Evolutionary conservation across 2,888 invertebrate genomes (phyloP).

Genomic region (Sycophila texana): DNA sequence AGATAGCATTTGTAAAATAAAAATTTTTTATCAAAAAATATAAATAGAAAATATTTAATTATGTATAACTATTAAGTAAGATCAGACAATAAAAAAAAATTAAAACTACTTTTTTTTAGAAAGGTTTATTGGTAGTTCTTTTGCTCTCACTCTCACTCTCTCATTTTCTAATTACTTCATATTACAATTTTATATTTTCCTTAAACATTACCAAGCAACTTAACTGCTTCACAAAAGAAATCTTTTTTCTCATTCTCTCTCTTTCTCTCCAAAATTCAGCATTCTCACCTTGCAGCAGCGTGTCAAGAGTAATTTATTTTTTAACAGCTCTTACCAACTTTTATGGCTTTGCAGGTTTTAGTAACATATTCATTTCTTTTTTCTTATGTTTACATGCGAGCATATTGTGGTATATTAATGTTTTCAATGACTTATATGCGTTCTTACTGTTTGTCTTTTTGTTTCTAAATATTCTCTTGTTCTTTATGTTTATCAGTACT

Average conservation of each 20-base stretch:
- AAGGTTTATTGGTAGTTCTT: constrained; percentile 50
- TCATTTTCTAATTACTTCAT: not conserved
- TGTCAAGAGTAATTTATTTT: constrained; percentile 5
- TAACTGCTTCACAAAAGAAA: constrained; percentile 13
- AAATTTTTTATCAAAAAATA: no score
- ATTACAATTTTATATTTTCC: constrained; percentile 42
- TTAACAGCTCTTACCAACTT: not conserved
- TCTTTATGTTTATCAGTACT: not conserved
- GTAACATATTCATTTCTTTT: constrained; percentile 23
- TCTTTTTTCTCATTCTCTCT: not conserved
- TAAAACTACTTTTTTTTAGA: constrained; percentile 40
- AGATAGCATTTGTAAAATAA: no score
- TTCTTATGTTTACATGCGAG: constrained; percentile 26
- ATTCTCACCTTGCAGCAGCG: not conserved
- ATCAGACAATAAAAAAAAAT: not conserved
- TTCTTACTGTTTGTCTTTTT: constrained; percentile 7
- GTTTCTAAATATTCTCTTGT: constrained; percentile 1
- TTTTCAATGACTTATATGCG: constrained; percentile 22
- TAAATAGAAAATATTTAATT: no score
- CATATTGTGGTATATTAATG: constrained; percentile 27
- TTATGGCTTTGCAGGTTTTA: constrained; percentile 33
- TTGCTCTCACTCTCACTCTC: constrained; percentile 6
- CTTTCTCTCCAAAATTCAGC: constrained; percentile 8
- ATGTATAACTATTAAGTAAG: no score
- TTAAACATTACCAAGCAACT: constrained; percentile 24